Evolutionary conservation across 2,113 vertebrate genomes (phyloP).

Genomic region (Chrysemys picta): DNA sequence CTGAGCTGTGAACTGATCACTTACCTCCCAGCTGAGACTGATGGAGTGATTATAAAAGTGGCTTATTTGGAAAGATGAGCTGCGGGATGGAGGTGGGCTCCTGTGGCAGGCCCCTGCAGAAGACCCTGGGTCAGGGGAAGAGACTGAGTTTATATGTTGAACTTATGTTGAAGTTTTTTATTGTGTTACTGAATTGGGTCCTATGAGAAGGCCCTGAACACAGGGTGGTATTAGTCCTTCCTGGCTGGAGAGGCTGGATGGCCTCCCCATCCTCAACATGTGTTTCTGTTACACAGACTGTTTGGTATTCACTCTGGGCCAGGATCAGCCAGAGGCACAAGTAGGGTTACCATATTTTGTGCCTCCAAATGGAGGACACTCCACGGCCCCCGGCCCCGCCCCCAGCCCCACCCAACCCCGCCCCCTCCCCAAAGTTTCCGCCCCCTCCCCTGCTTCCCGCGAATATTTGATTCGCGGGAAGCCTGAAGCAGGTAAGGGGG

Average conservation of each 20-base stretch:
- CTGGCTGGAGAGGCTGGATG: neutral
- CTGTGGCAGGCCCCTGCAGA: neutral
- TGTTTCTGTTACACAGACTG: neutral
- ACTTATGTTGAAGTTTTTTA: fast-evolving
- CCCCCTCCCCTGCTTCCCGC: too few species aligned
- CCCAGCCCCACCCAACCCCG: too few species aligned
- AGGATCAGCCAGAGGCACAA: neutral
- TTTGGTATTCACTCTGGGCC: neutral
- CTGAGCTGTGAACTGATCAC: fast-evolving
- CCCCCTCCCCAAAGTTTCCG: too few species aligned
- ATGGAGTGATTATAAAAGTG: neutral
- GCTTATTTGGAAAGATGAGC: neutral
- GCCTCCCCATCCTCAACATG: neutral
- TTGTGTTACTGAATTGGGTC: fast-evolving
- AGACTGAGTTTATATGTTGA: fast-evolving
- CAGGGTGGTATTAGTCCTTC: neutral
- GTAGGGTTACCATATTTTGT: too few species aligned
- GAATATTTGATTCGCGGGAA: too few species aligned
- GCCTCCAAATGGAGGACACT: too few species aligned
- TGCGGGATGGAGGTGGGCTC: too few species aligned
- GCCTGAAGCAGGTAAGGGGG: too few species aligned
- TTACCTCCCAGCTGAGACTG: neutral
- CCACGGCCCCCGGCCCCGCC: too few species aligned
- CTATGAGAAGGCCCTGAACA: neutral
- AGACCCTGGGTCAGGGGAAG: neutral